phyloP scores from a whole-genome alignment of 2,113 vertebrate genomes.

The Callospermophilus lateralis region DNA sequence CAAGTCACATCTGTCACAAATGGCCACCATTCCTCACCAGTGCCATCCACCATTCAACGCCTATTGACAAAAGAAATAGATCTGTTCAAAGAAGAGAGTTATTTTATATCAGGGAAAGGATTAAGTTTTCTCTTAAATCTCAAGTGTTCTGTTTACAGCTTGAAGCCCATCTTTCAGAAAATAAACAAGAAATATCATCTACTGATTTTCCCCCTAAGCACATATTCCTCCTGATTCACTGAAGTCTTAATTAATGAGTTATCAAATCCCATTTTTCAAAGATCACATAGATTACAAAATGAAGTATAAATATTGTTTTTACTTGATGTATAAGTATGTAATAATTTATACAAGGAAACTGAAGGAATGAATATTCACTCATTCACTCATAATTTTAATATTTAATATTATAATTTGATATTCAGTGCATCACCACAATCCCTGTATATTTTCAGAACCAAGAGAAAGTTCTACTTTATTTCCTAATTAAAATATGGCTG shows the following conservation, averaged over 20 bases:
- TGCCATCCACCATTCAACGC: conserved; percentile 78
- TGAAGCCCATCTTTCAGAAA: conserved; percentile 80
- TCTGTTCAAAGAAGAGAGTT: conserved; percentile 83
- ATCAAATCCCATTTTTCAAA: conserved; percentile 69
- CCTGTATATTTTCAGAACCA: not conserved
- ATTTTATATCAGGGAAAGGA: conserved; percentile 73
- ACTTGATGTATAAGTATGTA: not conserved
- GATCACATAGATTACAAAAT: conserved; percentile 74
- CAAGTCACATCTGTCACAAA: conserved; percentile 71
- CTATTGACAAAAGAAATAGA: conserved; percentile 84
- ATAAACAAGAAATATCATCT: conserved; percentile 72
- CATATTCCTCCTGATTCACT: not conserved
- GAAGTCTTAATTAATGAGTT: not conserved
- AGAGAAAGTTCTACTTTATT: not conserved
- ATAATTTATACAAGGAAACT: not conserved
- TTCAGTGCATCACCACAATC: not conserved
- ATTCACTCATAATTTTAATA: not conserved
- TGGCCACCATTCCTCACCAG: conserved; percentile 75
- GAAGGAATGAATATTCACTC: not conserved
- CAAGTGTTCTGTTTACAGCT: conserved; percentile 74
- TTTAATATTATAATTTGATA: too few species aligned
- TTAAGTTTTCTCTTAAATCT: conserved; percentile 76
- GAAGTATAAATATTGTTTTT: not conserved
- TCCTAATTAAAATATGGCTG: not conserved
- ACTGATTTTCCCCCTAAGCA: not conserved